Evolutionary conservation across 2,113 vertebrate species (phyloP), one percentile per base, ranked within the genome.

Genomic region (Plectropomus leopardus): DNA sequence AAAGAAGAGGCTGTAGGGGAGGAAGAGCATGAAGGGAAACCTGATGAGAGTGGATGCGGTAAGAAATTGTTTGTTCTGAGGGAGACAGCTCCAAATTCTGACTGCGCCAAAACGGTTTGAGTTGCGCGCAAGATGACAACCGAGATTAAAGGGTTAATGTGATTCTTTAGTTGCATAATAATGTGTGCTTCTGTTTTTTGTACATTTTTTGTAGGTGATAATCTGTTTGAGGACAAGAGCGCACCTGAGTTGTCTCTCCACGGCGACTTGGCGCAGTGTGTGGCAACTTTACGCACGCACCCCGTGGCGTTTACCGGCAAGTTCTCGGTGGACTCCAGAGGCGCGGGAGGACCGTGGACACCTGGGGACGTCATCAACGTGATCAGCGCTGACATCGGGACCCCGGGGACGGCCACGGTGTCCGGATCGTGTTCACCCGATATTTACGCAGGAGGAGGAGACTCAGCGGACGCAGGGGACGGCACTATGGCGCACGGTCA

Each of bases 231-330:
- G 74, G 90, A 84, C 91, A 96, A 30, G 24, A 23, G 63, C 72
- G 32, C 69, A 50, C 60, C 83, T 77, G 87, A 78, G 72, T 78
- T 84, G 51, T 50, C 63, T 1, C 60, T 75, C 4, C 87, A 74
- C 13, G 81, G 80, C 1, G 70, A 90, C 84, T 94, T 96, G 89
- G 91, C 94, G 14, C 94, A 94, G 4, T 88, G 86, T 53, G 92
- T 92, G 58, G 89, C 92, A 26, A 86, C 95, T 77, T 89, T 92
- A 74, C 94, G 96, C 89, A 94, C 94, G 70, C 95, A 96, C 83
- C 94, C 96, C n/a, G 94, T 97, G 87, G 93, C 96, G 78, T 97
- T 97, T 85, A 96, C 95, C 88, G 97, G 97, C 68, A 97, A 95
- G 84, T 96, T 98, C 85, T 98, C 96, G 73, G 96, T 97, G 79